Base-by-base conservation (phyloP, 2,888 invertebrate species). In the Clusia tigrina region DNA sequence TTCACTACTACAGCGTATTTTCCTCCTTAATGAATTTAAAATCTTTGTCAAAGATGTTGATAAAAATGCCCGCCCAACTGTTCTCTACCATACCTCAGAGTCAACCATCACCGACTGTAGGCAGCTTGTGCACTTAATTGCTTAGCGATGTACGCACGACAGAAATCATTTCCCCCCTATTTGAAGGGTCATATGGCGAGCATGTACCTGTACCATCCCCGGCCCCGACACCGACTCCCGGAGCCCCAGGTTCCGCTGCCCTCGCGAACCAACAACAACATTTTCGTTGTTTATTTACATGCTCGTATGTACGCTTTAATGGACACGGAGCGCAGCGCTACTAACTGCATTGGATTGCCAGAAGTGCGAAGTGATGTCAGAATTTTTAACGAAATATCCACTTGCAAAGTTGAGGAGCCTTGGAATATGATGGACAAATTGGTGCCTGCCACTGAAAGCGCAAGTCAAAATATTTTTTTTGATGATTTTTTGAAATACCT, bases 311-410 rank as follows among this genome's bases (percentile, higher is more conserved):
- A n/a, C 3, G 42, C 42, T 15, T 18, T 48, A 22, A 22, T 48
- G 5, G 48, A 22, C 48, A 48, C 22, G 48, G 20, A 18, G 22
- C n/a, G n/a, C n/a, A 15, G 18, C 48, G 48, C 22, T 3, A 5
- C 48, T 22, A 20, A 15, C 48, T 9, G 2, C 48, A 6, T 3
- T 20, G 6, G 32, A 42, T 15, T 42, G 42, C 10, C 42, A 42
- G 12, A 42, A 42, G 48, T 22, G 22, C 48, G 48, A 20, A 48
- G 9, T 6, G 22, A 48, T 48, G 48, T 15, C 48, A 48, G 22
- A 48, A 48, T 48, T 48, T 9, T 48, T 48, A 48, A 20, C 20
- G 48, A 48, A 42, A 42, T 48, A 20, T 48, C 5, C 48, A 48
- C 9, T 2, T 15, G 3, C 10, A 42, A 22, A 18, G 48, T 42